Base-by-base conservation (phyloP, 2,888 invertebrate genomes). In the Drosophila longiperda region DNA sequence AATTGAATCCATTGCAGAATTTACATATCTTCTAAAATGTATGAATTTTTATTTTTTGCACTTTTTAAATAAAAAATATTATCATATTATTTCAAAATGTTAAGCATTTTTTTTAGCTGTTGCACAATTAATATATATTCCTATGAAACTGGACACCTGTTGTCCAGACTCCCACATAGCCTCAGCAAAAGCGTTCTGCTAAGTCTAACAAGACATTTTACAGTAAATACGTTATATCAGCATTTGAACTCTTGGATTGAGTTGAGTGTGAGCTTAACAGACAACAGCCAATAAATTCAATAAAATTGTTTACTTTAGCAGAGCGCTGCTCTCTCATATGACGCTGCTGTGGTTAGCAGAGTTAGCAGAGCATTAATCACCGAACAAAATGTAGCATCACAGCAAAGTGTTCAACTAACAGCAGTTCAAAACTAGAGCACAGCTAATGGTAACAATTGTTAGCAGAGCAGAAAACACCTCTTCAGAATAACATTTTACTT, bases 111-210 rank as follows among this genome's bases (percentile, higher is more conserved):
- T 6, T 1, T 2, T n/a, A 2, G 3, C 17, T 26, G 12, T 17
- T 11, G 8, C 11, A 11, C 11, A 17, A 9, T 26, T 26, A 1
- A 12, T 2, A 38, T 53, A 5, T 53, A 9, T n/a, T 55, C 15
- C 12, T 9, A 15, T 20, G 9, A 6, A 61, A 23, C 23, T 11
- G 12, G 33, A 59, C 73, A 73, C 73, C 73, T 73, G 73, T 73
- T 73, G 73, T 17, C 73, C 49, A 33, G n/a, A 38, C 12, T 48
- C 15, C 9, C 12, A 12, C 8, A 34, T 9, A 26, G 29, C 12
- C 17, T 40, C 23, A 53, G 11, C 26, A 20, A 12, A 12, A 3
- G 2, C 4, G 8, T 20, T 1, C 12, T 57, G 36, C 17, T 26
- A 40, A 32, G 32, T 1, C 15, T 29, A 42, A 42, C 34, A 42